Percentiles rank a stretch among this genome's conserved stretches.
phyloP scores from a whole-genome alignment of 2,888 invertebrate genomes.

The Caenorhabditis sulstoni region DNA sequence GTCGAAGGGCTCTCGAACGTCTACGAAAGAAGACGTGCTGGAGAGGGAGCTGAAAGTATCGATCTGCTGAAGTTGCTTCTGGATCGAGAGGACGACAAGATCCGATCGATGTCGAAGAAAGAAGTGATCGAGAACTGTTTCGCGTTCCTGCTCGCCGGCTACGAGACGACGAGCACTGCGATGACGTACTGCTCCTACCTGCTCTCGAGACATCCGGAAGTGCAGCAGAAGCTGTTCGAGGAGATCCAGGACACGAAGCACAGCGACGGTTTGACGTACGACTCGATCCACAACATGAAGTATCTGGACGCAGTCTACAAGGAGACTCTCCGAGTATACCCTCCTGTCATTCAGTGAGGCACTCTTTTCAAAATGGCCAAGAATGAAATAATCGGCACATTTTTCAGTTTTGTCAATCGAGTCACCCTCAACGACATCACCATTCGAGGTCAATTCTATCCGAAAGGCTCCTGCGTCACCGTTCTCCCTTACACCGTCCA shows the following conservation, averaged over 20 bases:
- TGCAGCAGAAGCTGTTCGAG: slow-evolving; percentile 81
- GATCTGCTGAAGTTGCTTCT: slow-evolving; percentile 69
- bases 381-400: background rate
- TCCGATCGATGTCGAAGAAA: slow-evolving; percentile 53
- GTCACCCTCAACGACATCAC: slow-evolving; percentile 63
- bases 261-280: slow-evolving; percentile 42
- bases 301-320: slow-evolving; percentile 77
- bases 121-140: slow-evolving; percentile 81
- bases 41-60: slow-evolving; percentile 59
- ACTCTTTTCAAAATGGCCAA: background rate
- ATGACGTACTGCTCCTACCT: slow-evolving; percentile 82
- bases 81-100: slow-evolving; percentile 48
- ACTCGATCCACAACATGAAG: slow-evolving; percentile 64
- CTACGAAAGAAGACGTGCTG: slow-evolving; percentile 56
- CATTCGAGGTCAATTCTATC: slow-evolving; percentile 61
- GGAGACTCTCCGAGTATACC: slow-evolving; percentile 74
- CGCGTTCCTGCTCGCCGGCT: slow-evolving; percentile 83
- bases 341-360: slow-evolving; percentile 75
- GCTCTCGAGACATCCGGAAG: slow-evolving; percentile 82
- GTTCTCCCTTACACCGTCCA: slow-evolving; percentile 62
- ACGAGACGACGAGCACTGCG: slow-evolving; percentile 83
- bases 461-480: slow-evolving; percentile 61
- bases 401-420: slow-evolving; percentile 70
- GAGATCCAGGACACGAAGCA: slow-evolving; percentile 81
- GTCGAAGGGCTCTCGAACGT: slow-evolving; percentile 55